phyloP scores from a whole-genome alignment of 2,888 invertebrate genomes.

The Apoderus coryli region DNA sequence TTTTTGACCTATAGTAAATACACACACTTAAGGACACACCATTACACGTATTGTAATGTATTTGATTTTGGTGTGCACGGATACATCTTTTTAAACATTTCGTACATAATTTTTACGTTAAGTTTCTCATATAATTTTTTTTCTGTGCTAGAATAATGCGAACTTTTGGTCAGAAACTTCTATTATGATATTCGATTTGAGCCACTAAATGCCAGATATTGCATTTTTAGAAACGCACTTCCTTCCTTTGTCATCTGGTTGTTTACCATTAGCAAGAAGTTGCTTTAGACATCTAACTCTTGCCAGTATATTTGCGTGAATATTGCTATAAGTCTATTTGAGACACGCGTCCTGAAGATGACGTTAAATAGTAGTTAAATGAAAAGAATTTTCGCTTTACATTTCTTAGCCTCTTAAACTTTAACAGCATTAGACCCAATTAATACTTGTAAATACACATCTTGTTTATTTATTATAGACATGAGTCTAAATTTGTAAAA shows the following conservation, averaged over 20 bases:
- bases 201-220: too few species aligned
- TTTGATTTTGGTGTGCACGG: too few species aligned
- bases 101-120: too few species aligned
- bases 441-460: slow-evolving; percentile 7
- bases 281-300: slow-evolving; percentile 5
- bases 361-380: slow-evolving; percentile 7
- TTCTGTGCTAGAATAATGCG: too few species aligned
- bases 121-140: too few species aligned
- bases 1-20: too few species aligned
- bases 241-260: slow-evolving; percentile 4
- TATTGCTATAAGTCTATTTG: slow-evolving; percentile 5
- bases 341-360: slow-evolving; percentile 2
- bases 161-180: too few species aligned
- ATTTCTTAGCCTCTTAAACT: slow-evolving; percentile 6
- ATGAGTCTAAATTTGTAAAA: slow-evolving; percentile 3
- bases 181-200: too few species aligned
- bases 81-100: too few species aligned
- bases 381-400: background rate
- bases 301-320: slow-evolving; percentile 5
- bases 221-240: slow-evolving; percentile 5
- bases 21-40: too few species aligned
- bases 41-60: too few species aligned
- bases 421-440: slow-evolving; percentile 1
- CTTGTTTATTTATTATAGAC: slow-evolving; percentile 4
- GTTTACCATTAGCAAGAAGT: slow-evolving; percentile 6